A percentile compares a stretch with the other conserved stretches of the same genome.
Evolutionary conservation across 2,888 invertebrate genomes (phyloP).

Genomic region (Zaprionus bogoriensis): DNA sequence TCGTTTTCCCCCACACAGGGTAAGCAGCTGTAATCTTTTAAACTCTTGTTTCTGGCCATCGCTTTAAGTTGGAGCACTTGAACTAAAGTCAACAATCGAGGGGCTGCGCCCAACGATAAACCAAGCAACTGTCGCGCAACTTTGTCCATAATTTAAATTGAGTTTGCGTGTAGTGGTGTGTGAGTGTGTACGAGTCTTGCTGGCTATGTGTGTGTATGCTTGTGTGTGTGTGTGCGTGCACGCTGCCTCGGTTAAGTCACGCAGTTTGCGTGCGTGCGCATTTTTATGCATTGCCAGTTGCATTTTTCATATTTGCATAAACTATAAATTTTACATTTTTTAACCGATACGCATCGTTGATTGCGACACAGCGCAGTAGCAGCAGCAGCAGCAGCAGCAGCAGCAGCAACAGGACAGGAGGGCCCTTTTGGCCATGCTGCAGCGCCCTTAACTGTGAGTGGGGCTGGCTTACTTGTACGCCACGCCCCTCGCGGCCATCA

Average conservation of each 20-base stretch:
- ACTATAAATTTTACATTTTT: slow-evolving; percentile 77
- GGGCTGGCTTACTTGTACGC: too few relatives aligned
- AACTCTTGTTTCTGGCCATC: background rate
- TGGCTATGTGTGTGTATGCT: slow-evolving; percentile 22
- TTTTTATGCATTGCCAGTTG: slow-evolving; percentile 79
- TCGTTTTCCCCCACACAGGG: too few relatives aligned
- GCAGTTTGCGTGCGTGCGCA: slow-evolving; percentile 77
- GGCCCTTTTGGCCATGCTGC: background rate
- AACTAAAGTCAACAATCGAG: slow-evolving; percentile 71
- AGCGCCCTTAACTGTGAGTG: too few relatives aligned
- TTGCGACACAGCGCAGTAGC: slow-evolving; percentile 51
- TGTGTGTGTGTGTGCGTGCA: slow-evolving; percentile 24
- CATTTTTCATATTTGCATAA: slow-evolving; percentile 79
- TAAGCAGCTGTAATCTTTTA: too few relatives aligned
- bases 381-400: slow-evolving; percentile 1
- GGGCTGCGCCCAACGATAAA: slow-evolving; percentile 67
- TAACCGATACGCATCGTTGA: slow-evolving; percentile 79
- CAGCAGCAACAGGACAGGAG: background rate
- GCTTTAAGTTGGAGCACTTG: slow-evolving; percentile 62
- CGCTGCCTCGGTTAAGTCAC: slow-evolving; percentile 63
- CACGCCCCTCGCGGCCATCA: slow-evolving; percentile 31
- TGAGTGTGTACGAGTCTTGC: slow-evolving; percentile 18
- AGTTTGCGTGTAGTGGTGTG: slow-evolving; percentile 18
- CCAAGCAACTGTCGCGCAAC: slow-evolving; percentile 75
- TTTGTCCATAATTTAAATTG: slow-evolving; percentile 71